Evolutionary conservation across 2,888 invertebrate species (phyloP), one percentile per base, ranked within the genome.

Genomic region (Diadromus collaris): DNA sequence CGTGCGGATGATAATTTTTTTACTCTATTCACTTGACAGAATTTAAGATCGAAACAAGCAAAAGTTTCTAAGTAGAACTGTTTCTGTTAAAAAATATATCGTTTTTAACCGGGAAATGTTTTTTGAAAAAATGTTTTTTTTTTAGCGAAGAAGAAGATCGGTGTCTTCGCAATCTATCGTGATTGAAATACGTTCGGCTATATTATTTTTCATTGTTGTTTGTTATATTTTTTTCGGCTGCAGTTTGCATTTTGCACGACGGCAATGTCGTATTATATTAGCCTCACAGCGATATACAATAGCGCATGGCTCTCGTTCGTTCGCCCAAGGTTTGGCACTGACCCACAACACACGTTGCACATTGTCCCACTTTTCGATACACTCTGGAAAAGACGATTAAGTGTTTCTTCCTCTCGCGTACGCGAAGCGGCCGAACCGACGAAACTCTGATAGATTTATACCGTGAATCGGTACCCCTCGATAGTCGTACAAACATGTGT

Each of bases 261-360:
- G 10, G 51, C 51, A 13, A n/a, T 27, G 24, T 24, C 9, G 34
- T 63, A 44, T 46, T 51, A 51, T 73, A 46, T 73, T 67, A 29
- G 29, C 2, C 29, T 27, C 24, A 16, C 7, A 24, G 38, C 13
- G 9, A 67, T 54, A 46, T 56, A 68, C 41, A 38, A 54, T 13
- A 21, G 29, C 10, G 70, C 75, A 76, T 77, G 63, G 24, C 54
- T 51, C 75, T 82, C 79, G 81, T 76, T 82, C 81, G 75, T 80
- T 82, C 80, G 83, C 68, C 79, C 81, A 84, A 84, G 85, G 86
- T 88, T 89, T 87, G 88, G 86, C 87, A 89, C 87, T 88, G 89
- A 89, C 88, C 88, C 88, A 88, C 86, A 87, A 79, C 87, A 84
- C 72, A 68, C 68, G 51, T 19, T 68, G 68, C 82, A 82, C 83